These are phyloP conservation scores for Chaenogobius annularis DNA, from an alignment of 2,113 vertebrate genomes.

Conservation along the genomic window DNA sequence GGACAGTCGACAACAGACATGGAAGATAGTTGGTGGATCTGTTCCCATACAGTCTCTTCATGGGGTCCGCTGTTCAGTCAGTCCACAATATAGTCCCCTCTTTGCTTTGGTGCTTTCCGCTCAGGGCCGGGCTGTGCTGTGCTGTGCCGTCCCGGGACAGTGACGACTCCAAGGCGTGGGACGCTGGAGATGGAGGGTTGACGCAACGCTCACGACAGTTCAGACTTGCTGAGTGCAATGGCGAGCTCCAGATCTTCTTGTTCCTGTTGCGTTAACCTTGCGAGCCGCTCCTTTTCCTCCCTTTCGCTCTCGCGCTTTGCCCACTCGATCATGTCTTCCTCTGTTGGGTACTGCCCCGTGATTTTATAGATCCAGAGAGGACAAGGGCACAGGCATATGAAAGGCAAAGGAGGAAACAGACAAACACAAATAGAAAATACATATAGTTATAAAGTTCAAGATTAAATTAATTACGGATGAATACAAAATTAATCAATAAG, in stretches of 20 bases:
- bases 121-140: slow-evolving; percentile 39
- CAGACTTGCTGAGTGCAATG: slow-evolving; percentile 98
- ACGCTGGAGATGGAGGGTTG: background rate
- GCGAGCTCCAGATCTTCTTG: slow-evolving; percentile 98
- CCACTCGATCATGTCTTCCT: slow-evolving; percentile 99
- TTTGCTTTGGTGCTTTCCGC: slow-evolving; percentile 66
- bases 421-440: slow-evolving; percentile 35
- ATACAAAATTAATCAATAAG: background rate
- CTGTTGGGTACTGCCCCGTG: slow-evolving; percentile 88
- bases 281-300: slow-evolving; percentile 93
- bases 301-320: slow-evolving; percentile 97
- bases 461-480: background rate
- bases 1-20: slow-evolving; percentile 33
- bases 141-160: slow-evolving; percentile 41
- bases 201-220: slow-evolving; percentile 86
- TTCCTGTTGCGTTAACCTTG: slow-evolving; percentile 93
- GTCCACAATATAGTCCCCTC: slow-evolving; percentile 52
- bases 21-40: slow-evolving; percentile 16
- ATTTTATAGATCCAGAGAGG: slow-evolving; percentile 34
- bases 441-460: slow-evolving; percentile 29
- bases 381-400: slow-evolving; percentile 1
- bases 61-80: slow-evolving; percentile 57
- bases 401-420: slow-evolving; percentile 16
- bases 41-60: slow-evolving; percentile 38
- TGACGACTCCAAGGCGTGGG: background rate